A percentile compares a stretch with the other conserved stretches of the same genome.
These are phyloP conservation scores for Lithodes maja DNA, from an alignment of 2,888 invertebrate genomes.

Conservation along the genomic window DNA sequence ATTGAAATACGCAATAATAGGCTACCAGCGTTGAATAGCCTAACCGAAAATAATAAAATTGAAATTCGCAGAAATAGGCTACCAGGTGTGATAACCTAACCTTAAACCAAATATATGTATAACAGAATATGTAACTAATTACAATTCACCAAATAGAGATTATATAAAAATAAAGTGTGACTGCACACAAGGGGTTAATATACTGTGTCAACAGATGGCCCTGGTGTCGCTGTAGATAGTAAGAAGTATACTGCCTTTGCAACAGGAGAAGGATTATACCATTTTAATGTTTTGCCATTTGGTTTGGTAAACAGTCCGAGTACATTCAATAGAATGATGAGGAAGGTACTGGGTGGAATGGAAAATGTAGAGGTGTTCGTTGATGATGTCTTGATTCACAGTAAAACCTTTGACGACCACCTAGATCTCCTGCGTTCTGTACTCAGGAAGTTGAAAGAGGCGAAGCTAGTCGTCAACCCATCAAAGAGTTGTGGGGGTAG, in stretches of 20 bases:
- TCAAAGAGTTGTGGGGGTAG: not conserved
- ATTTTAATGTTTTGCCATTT: not conserved
- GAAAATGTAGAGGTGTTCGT: not conserved
- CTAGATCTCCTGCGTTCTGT: not conserved
- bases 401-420: not conserved
- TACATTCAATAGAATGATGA: not conserved
- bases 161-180: too few species aligned
- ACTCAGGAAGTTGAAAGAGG: not conserved
- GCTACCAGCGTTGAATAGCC: too few species aligned
- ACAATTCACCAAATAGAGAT: too few species aligned
- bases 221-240: too few species aligned
- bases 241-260: not conserved
- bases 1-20: too few species aligned
- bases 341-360: not conserved
- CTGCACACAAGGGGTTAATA: too few species aligned
- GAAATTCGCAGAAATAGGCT: too few species aligned
- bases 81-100: too few species aligned
- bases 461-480: not conserved
- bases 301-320: not conserved
- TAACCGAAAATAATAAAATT: too few species aligned
- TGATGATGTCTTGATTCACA: conserved; percentile 12
- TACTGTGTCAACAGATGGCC: too few species aligned
- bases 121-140: too few species aligned
- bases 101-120: too few species aligned
- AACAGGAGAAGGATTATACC: not conserved